Conservation (phyloP, 2,888 invertebrate species). For the Oegoconia quadripuncta region DNA sequence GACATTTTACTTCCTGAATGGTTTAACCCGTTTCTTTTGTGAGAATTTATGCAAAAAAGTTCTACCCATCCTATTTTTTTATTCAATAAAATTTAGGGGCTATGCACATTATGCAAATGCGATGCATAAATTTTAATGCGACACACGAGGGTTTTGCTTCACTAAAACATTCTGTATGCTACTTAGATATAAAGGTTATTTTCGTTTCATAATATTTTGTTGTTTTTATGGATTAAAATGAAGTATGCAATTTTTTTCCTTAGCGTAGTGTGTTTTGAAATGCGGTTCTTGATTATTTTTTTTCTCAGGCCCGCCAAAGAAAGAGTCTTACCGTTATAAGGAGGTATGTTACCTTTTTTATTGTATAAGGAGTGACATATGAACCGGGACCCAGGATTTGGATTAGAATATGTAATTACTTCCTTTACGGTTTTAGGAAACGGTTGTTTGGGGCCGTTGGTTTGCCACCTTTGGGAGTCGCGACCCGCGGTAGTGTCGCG, state of each 20-base stretch:
- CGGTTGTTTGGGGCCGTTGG: conserved; percentile 57
- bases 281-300: conserved; percentile 62
- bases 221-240: conserved; percentile 59
- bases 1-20: conserved; percentile 74
- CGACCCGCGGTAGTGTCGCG: conserved; percentile 29
- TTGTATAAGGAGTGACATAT: conserved; percentile 70
- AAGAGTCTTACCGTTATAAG: conserved; percentile 65
- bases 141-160: conserved; percentile 31
- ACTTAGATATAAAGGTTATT: conserved; percentile 28
- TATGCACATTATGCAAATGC: conserved; percentile 80
- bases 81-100: conserved; percentile 78
- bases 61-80: conserved; percentile 80
- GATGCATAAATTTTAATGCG: conserved; percentile 73
- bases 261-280: conserved; percentile 48
- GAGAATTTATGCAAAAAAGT: conserved; percentile 79
- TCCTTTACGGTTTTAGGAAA: conserved; percentile 77
- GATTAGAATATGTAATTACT: conserved; percentile 79
- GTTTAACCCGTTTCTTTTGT: conserved; percentile 79
- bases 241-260: conserved; percentile 70
- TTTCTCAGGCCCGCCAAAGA: conserved; percentile 64
- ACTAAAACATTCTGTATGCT: conserved; percentile 29
- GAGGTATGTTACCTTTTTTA: conserved; percentile 60
- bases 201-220: conserved; percentile 29
- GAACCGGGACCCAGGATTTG: conserved; percentile 67
- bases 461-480: conserved; percentile 46